Percentiles rank a stretch among this genome's conserved stretches.
Evolutionary conservation across 2,888 invertebrate species (phyloP).

Genomic region (Carcina quercana): DNA sequence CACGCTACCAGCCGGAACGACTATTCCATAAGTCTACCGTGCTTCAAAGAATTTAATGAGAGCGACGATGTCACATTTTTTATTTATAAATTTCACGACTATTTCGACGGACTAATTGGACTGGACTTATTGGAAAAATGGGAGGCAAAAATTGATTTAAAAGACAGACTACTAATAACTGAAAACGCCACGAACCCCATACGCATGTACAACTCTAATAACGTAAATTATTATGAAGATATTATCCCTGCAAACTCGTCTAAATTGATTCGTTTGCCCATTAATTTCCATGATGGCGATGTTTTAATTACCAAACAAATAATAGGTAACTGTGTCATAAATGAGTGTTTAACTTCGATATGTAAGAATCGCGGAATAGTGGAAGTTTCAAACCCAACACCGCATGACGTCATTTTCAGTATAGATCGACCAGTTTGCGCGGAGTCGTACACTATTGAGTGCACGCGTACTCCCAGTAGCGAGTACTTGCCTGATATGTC

Average conservation of each 20-base stretch:
- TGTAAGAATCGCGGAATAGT: slow-evolving; percentile 9
- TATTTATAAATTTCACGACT: slow-evolving; percentile 16
- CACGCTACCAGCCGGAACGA: slow-evolving; percentile 8
- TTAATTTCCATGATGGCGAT: slow-evolving; percentile 15
- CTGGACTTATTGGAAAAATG: slow-evolving; percentile 13
- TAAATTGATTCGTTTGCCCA: slow-evolving; percentile 15
- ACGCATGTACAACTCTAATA: slow-evolving; percentile 16
- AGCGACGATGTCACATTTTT: slow-evolving; percentile 2
- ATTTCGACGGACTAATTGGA: slow-evolving; percentile 16
- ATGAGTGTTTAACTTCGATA: slow-evolving; percentile 10
- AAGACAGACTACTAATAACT: slow-evolving; percentile 9
- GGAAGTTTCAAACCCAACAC: slow-evolving; percentile 11
- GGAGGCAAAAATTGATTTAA: slow-evolving; percentile 14
- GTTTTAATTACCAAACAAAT: slow-evolving; percentile 10
- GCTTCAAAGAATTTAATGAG: slow-evolving; percentile 4
- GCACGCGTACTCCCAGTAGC: neutral
- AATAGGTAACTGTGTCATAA: slow-evolving; percentile 10
- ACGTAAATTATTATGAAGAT: slow-evolving; percentile 19
- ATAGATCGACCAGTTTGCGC: slow-evolving; percentile 11
- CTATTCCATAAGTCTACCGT: neutral
- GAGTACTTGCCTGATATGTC: neutral
- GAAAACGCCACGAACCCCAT: slow-evolving; percentile 10
- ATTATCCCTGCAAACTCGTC: slow-evolving; percentile 16
- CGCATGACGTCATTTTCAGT: slow-evolving; percentile 13
- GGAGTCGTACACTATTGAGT: slow-evolving; percentile 7